Base-by-base conservation (phyloP, 2,797 vertebrate genomes). In the Scolopax rusticola region DNA sequence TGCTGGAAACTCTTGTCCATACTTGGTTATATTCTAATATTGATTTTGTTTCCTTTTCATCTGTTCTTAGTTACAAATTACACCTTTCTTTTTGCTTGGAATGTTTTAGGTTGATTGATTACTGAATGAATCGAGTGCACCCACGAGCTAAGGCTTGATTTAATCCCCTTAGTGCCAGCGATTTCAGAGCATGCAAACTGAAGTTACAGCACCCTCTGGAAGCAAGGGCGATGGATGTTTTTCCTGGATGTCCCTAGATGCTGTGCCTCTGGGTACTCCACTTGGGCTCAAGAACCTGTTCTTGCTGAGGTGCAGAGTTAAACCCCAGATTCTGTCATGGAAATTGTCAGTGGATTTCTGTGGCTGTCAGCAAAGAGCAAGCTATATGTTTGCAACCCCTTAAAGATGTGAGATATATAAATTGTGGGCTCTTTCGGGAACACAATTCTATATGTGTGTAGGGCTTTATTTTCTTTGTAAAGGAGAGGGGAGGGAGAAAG, bases 61-160 rank as follows among this genome's bases (percentile, higher is more conserved):
- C 57, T 95, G 63, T 24, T 51, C 79, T 87, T 94, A 95, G 65
- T 88, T 96, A 94, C 71, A 95, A 95, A 94, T 96, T 94, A 92
- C 13, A 77, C 19, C 11, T 11, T 89, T 75, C 24, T 87, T 73
- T 93, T 90, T 73, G 14, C 69, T 96, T 89, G 87, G 45, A 84
- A 90, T 87, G 59, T 84, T 96, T 96, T 93, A 90, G 79, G 60
- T 59, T 97, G 73, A 95, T 97, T 96, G 82, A 95, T 97, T 84
- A n/a, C 69, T 84, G 61, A 75, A 95, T 21, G 33, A 95, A 95
- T 71, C 1, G 15, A 85, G 84, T 73, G 33, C 23, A 92, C 63
- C 77, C 70, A 88, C 67, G 43, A 88, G 61, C 68, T 63, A 87
- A 69, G n/a, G 47, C 45, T 93, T 97, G 89, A 87, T 95, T 95